A percentile compares a stretch with the other conserved stretches of the same genome.
phyloP scores from a whole-genome alignment of 2,797 vertebrate genomes.

The Enteromius argenteus region DNA sequence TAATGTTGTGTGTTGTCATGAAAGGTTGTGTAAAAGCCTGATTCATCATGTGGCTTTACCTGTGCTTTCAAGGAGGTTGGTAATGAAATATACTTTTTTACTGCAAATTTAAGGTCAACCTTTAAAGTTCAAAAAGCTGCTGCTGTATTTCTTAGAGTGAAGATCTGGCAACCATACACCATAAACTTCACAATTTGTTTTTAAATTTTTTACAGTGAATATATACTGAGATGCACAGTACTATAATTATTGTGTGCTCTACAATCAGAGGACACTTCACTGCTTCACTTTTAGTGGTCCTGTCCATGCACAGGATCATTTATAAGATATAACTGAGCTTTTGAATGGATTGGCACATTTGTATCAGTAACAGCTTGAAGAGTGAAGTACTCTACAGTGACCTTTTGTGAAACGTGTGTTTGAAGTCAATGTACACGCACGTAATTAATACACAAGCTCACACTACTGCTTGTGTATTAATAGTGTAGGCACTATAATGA shows the following conservation, averaged over 20 bases:
- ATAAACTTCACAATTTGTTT: too few species aligned
- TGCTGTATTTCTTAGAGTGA: background rate
- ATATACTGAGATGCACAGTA: background rate
- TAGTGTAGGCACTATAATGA: background rate
- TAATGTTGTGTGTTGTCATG: background rate
- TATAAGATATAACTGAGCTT: conserved; percentile 10
- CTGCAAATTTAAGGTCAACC: background rate
- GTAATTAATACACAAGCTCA: background rate
- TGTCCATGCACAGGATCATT: background rate
- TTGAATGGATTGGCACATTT: conserved; percentile 15
- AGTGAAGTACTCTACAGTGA: background rate
- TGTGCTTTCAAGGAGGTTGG: background rate
- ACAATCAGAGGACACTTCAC: background rate
- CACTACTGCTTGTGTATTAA: too few species aligned
- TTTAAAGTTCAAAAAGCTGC: background rate
- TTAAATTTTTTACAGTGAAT: too few species aligned
- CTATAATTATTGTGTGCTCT: background rate
- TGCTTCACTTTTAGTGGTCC: background rate
- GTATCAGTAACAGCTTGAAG: background rate
- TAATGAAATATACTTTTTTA: background rate
- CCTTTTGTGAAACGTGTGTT: background rate
- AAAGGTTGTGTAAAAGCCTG: background rate
- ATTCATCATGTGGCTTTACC: background rate
- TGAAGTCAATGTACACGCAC: background rate
- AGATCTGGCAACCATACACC: background rate